phyloP scores from a whole-genome alignment of 2,113 vertebrate genomes.

The Stigmatopora nigra region DNA sequence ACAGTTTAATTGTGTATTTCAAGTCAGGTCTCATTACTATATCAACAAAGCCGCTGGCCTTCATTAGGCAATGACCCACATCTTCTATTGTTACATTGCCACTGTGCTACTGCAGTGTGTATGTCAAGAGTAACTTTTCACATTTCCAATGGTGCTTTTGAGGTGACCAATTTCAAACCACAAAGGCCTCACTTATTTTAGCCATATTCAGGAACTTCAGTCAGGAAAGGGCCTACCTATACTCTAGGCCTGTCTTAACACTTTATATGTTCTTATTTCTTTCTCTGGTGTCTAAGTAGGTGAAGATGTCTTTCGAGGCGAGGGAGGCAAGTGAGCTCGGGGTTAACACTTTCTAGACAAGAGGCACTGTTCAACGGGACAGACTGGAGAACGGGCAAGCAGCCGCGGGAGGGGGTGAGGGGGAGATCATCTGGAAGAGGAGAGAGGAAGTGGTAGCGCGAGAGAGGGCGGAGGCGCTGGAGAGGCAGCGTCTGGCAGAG shows the following conservation, averaged over 20 bases:
- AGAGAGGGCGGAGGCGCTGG: constrained; percentile 66
- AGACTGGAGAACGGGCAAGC: constrained; percentile 77
- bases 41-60: constrained; percentile 45
- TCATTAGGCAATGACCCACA: constrained; percentile 60
- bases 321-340: not conserved
- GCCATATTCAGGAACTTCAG: constrained; percentile 59
- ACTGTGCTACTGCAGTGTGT: constrained; percentile 44
- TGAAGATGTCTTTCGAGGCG: constrained; percentile 26
- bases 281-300: constrained; percentile 32
- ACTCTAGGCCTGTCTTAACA: constrained; percentile 41
- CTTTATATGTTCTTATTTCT: constrained; percentile 12
- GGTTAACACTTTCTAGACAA: constrained; percentile 4
- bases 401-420: constrained; percentile 69
- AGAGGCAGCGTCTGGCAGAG: constrained; percentile 62
- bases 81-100: constrained; percentile 59
- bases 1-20: constrained; percentile 37
- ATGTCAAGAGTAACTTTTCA: constrained; percentile 21
- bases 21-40: constrained; percentile 63
- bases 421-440: constrained; percentile 74
- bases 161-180: constrained; percentile 44
- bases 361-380: constrained; percentile 59
- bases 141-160: constrained; percentile 57
- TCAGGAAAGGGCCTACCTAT: constrained; percentile 47
- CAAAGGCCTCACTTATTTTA: constrained; percentile 56
- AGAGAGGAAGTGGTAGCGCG: constrained; percentile 70